Conservation (phyloP, 2,888 invertebrate genomes). For the Isoperla grammatica region DNA sequence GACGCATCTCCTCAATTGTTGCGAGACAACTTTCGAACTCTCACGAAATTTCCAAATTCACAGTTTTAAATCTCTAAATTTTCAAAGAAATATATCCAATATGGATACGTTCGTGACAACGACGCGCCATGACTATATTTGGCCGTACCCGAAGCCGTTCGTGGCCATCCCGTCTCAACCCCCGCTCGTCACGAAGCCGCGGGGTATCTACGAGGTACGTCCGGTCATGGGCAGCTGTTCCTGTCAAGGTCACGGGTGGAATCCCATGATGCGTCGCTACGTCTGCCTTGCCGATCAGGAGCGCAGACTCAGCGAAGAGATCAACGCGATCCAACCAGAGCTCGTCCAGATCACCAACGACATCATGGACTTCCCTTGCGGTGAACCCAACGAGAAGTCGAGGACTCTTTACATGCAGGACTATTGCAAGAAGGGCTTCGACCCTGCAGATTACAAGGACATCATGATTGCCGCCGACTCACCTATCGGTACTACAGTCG, state of each 20-base stretch:
- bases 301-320: conserved; percentile 51
- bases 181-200: conserved; percentile 22
- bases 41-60: too few species aligned
- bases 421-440: conserved; percentile 24
- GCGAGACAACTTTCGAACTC: too few species aligned
- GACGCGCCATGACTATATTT: conserved; percentile 50
- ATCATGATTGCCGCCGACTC: conserved; percentile 58
- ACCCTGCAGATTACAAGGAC: conserved; percentile 46
- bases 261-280: conserved; percentile 55
- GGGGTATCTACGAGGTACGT: conserved; percentile 1
- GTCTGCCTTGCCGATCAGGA: conserved; percentile 57
- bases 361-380: conserved; percentile 59
- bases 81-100: conserved; percentile 22
- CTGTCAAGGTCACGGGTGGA: conserved; percentile 58
- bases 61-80: too few species aligned
- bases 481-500: conserved; percentile 42
- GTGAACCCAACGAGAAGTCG: conserved; percentile 57
- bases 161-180: conserved; percentile 41
- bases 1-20: too few species aligned
- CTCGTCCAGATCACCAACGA: conserved; percentile 42
- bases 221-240: conserved; percentile 43
- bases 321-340: conserved; percentile 48
- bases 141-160: conserved; percentile 56
- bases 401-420: conserved; percentile 52
- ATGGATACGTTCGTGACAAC: conserved; percentile 48